These are phyloP conservation scores for Dendrocopos noguchii DNA, from an alignment of 2,113 vertebrate genomes.

Conservation along the genomic window DNA sequence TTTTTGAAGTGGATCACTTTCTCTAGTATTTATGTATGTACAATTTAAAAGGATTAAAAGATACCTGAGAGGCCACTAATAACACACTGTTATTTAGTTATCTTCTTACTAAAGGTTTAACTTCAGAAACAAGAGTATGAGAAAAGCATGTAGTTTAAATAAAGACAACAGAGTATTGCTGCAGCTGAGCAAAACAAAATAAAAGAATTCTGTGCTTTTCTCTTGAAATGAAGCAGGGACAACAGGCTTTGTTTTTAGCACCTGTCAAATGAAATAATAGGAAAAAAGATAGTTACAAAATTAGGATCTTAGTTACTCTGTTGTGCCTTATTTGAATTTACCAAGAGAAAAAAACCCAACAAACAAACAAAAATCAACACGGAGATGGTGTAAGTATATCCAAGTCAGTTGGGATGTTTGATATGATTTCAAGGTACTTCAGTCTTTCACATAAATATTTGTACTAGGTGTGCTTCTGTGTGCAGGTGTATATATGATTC, in stretches of 20 bases:
- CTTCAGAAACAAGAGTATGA: neutral
- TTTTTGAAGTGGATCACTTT: neutral
- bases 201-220: neutral
- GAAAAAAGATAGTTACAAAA: neutral
- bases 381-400: neutral
- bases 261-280: neutral
- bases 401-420: neutral
- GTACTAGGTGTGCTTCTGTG: neutral
- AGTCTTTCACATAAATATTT: neutral
- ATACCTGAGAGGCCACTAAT: neutral
- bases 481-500: neutral
- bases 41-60: slow-evolving; percentile 4
- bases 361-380: neutral
- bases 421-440: neutral
- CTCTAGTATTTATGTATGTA: neutral
- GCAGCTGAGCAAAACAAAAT: neutral
- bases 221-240: neutral
- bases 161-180: neutral
- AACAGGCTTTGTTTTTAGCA: neutral
- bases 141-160: neutral
- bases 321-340: neutral
- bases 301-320: neutral
- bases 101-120: neutral
- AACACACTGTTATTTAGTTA: neutral
- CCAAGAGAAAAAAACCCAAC: neutral